Base-by-base conservation (phyloP, 1,140 invertebrate species). In the Drosophila willistoni region DNA sequence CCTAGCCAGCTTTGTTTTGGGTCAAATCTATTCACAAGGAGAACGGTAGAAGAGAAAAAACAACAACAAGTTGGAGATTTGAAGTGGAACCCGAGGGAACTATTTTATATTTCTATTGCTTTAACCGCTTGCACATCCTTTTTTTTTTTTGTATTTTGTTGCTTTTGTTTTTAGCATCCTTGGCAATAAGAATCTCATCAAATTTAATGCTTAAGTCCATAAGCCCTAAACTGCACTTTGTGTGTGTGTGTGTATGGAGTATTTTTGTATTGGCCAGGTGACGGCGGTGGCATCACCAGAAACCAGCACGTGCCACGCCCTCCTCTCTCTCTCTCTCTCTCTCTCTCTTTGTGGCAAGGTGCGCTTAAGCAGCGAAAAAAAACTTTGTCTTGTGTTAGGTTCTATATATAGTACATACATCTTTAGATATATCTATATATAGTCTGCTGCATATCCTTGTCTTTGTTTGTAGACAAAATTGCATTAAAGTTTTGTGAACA, bases 181-280 rank as follows among this genome's bases (percentile, higher is more conserved):
- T 63, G 70, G 25, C 76, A 78, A 77, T 78, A 77, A 79, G 81
- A 85, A 67, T 81, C 66, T 73, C 77, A 81, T 85, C 74, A 86
- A 85, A 78, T 71, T 78, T 78, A 75, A 78, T 71, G 76, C 76
- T 64, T 71, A 79, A 79, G 81, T 83, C 75, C 64, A 73, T 83
- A 79, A 83, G 81, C 78, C 70, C 77, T 78, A 81, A 78, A 85
- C 74, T 86, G 77, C 71, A 81, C 55, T 77, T 86, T 81, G 71
- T 84, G 75, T 55, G 25, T 55, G 19, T 36, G 34, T 36, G 34
- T 36, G 33, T 34, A 9, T 34, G 29, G 34, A 39, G 12, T 39
- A 39, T 25, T 47, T 14, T 55, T 55, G 56, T 78, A 85, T 85
- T 86, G 81, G 74, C 66, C 82, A 79, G 63, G 61, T 19, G 56